Conservation (phyloP, 2,888 invertebrate genomes). For the Heteropelma amictum region DNA sequence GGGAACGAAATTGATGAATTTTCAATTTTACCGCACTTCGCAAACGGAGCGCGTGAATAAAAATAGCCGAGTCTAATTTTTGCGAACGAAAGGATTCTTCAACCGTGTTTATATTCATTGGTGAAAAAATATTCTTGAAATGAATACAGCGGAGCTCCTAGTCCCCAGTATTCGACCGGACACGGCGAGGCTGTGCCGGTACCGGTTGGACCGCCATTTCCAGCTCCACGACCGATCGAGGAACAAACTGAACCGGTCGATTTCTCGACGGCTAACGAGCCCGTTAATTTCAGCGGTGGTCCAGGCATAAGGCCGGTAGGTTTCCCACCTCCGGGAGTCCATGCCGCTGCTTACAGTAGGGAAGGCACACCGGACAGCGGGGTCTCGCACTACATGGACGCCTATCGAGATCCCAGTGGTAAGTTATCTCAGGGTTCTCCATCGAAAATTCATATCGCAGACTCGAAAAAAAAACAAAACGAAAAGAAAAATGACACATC, state of each 20-base stretch:
- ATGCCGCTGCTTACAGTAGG: constrained; percentile 83
- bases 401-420: constrained; percentile 92
- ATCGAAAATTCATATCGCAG: no score
- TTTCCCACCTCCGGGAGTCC: constrained; percentile 82
- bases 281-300: constrained; percentile 81
- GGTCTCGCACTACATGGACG: constrained; percentile 92
- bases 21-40: not conserved
- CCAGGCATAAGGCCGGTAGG: constrained; percentile 80
- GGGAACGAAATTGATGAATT: not conserved
- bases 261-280: constrained; percentile 84
- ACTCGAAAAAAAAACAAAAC: not conserved
- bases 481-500: no score
- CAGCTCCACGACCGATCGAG: constrained; percentile 80
- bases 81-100: not conserved
- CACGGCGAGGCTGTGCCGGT: constrained; percentile 79
- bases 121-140: constrained; percentile 19
- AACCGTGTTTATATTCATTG: not conserved
- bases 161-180: constrained; percentile 81
- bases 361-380: constrained; percentile 94
- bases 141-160: constrained; percentile 79
- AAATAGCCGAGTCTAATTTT: not conserved
- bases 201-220: constrained; percentile 80
- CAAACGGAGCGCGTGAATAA: not conserved
- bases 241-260: constrained; percentile 87
- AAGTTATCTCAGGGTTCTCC: constrained; percentile 72